Conservation (phyloP, 2,888 invertebrate genomes). For the Leptopterna dolabrata region DNA sequence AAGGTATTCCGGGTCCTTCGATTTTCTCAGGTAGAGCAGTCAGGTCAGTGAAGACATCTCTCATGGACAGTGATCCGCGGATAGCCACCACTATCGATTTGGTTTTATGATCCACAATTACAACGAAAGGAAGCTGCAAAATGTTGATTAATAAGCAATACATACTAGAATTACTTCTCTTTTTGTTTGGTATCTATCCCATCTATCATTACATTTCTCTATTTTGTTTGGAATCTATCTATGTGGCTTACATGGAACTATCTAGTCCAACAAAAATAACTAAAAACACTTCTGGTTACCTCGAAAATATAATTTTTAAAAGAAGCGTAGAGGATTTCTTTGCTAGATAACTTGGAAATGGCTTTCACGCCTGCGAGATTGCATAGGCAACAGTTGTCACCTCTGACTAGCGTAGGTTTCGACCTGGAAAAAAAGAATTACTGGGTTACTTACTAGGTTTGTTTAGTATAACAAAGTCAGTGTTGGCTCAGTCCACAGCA, state of each 20-base stretch:
- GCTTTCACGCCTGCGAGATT: constrained; percentile 86
- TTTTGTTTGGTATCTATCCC: too few relatives aligned
- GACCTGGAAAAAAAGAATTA: constrained; percentile 64
- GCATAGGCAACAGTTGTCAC: constrained; percentile 92
- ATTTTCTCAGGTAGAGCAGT: constrained; percentile 80
- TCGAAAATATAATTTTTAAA: constrained; percentile 88
- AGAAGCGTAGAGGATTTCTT: constrained; percentile 86
- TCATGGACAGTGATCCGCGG: constrained; percentile 85
- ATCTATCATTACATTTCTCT: too few relatives aligned
- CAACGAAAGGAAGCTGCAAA: constrained; percentile 84
- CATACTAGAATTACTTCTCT: too few relatives aligned
- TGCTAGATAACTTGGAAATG: constrained; percentile 78
- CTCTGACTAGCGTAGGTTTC: constrained; percentile 75
- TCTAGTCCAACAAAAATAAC: too few relatives aligned
- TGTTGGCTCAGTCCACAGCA: not conserved
- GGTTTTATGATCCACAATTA: constrained; percentile 84
- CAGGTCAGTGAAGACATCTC: constrained; percentile 88
- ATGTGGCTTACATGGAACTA: too few relatives aligned
- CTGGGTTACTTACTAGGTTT: not conserved
- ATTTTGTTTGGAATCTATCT: too few relatives aligned
- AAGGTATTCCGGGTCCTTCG: constrained; percentile 75
- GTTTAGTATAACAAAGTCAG: not conserved
- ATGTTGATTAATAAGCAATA: not conserved
- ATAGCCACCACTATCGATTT: constrained; percentile 84
- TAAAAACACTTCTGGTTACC: too few relatives aligned